Conservation (phyloP, 2,113 vertebrate genomes). For the Elephas maximus region DNA sequence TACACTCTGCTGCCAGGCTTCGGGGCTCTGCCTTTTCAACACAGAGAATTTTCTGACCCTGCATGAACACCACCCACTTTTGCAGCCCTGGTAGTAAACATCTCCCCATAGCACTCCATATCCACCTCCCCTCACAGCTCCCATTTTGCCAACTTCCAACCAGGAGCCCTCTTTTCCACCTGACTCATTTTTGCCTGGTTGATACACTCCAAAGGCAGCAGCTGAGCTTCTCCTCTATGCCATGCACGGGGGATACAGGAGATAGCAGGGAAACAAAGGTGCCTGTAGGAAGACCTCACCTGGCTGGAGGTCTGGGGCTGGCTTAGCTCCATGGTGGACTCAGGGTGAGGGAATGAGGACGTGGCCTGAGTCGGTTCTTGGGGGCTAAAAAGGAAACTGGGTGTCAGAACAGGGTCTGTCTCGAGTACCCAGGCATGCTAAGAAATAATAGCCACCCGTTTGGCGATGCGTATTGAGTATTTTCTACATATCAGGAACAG, state of each 20-base stretch:
- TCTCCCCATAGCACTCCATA: no score
- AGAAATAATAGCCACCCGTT: no score
- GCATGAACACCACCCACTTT: rapidly evolving
- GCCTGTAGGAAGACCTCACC: conserved; percentile 4
- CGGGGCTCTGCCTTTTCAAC: background rate
- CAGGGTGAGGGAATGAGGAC: background rate
- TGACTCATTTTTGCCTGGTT: background rate
- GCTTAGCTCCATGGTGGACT: background rate
- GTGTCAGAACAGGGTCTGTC: background rate
- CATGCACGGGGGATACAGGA: background rate
- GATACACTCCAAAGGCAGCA: background rate
- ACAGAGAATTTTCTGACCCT: no score
- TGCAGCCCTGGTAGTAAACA: background rate
- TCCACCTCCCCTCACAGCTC: background rate
- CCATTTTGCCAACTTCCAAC: rapidly evolving
- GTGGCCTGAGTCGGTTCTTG: background rate
- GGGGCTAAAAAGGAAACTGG: background rate
- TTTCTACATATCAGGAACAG: no score
- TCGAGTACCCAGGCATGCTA: background rate
- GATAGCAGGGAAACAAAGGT: background rate
- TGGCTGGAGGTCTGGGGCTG: background rate
- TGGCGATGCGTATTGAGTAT: no score
- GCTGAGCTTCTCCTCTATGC: no score
- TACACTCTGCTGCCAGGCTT: background rate
- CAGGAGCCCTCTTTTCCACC: background rate